A percentile compares a stretch with the other conserved stretches of the same genome.
phyloP scores from a whole-genome alignment of 2,888 invertebrate species.

The Congeria kusceri region DNA sequence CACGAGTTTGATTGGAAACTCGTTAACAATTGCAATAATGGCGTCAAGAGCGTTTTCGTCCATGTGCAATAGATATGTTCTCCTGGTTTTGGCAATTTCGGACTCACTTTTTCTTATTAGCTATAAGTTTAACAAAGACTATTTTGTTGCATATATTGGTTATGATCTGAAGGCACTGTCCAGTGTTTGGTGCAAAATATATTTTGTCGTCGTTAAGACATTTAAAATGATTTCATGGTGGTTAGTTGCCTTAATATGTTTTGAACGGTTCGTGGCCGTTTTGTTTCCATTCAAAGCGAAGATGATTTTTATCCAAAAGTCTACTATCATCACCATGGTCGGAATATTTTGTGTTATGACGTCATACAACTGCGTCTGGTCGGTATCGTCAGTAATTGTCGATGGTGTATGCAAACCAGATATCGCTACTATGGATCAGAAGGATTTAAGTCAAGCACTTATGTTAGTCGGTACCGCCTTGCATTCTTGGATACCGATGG shows the following conservation, averaged over 20 bases:
- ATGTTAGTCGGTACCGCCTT: constrained; percentile 53
- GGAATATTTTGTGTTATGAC: constrained; percentile 56
- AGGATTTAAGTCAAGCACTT: constrained; percentile 41
- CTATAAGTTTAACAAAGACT: constrained; percentile 71
- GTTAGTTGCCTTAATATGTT: constrained; percentile 70
- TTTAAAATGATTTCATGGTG: constrained; percentile 75
- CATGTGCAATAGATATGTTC: constrained; percentile 60
- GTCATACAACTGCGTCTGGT: constrained; percentile 65
- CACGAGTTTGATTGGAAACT: constrained; percentile 67
- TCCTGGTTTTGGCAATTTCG: constrained; percentile 69
- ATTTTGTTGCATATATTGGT: constrained; percentile 59
- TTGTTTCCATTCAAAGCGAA: constrained; percentile 70
- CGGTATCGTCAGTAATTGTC: constrained; percentile 63
- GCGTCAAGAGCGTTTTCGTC: constrained; percentile 48
- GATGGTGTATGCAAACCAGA: constrained; percentile 63
- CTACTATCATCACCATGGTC: constrained; percentile 41
- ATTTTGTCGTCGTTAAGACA: constrained; percentile 67
- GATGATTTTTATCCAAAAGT: constrained; percentile 60
- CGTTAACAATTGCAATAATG: constrained; percentile 68
- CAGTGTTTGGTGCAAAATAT: constrained; percentile 65
- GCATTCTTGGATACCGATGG: constrained; percentile 64
- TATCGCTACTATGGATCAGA: constrained; percentile 45
- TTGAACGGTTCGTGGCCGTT: constrained; percentile 74
- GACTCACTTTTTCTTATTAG: constrained; percentile 66
- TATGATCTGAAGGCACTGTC: constrained; percentile 66